These are phyloP conservation scores for Dallia pectoralis DNA, from an alignment of 2,797 vertebrate genomes.

Conservation along the genomic window DNA sequence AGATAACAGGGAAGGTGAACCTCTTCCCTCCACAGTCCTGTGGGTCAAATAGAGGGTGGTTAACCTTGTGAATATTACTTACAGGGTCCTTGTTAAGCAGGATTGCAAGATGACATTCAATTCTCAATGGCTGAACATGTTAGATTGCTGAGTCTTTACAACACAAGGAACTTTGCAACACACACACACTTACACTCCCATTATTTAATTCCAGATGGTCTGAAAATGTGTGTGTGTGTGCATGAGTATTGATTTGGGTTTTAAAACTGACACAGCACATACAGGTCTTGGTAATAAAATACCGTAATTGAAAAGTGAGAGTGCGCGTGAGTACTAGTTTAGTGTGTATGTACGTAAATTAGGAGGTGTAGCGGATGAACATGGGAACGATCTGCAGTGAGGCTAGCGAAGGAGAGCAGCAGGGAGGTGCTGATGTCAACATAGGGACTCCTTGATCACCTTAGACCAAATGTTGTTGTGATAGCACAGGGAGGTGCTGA, in stretches of 20 bases:
- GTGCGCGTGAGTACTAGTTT: background rate
- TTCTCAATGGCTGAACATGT: constrained; percentile 5
- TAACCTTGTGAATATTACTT: background rate
- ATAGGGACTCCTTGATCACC: no score
- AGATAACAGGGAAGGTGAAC: background rate
- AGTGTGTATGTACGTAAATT: constrained; percentile 8
- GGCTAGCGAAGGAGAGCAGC: constrained; percentile 45
- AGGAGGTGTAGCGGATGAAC: background rate
- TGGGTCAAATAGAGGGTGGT: background rate
- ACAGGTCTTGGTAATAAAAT: background rate
- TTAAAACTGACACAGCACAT: background rate
- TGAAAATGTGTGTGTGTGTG: background rate
- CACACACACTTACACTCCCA: background rate
- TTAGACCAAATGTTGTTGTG: no score
- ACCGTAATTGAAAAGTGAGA: background rate
- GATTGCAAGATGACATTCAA: background rate
- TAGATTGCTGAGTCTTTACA: constrained; percentile 18
- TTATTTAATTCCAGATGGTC: background rate
- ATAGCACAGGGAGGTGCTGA: no score
- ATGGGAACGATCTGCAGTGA: constrained; percentile 29
- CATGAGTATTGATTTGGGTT: background rate
- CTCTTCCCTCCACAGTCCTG: background rate
- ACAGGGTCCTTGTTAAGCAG: constrained; percentile 8
- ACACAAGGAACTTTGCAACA: constrained; percentile 12
- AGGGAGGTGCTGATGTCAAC: constrained; percentile 9